These are phyloP conservation scores for Eriosoma lanigerum DNA, from an alignment of 1,140 invertebrate species.

Conservation along the genomic window DNA sequence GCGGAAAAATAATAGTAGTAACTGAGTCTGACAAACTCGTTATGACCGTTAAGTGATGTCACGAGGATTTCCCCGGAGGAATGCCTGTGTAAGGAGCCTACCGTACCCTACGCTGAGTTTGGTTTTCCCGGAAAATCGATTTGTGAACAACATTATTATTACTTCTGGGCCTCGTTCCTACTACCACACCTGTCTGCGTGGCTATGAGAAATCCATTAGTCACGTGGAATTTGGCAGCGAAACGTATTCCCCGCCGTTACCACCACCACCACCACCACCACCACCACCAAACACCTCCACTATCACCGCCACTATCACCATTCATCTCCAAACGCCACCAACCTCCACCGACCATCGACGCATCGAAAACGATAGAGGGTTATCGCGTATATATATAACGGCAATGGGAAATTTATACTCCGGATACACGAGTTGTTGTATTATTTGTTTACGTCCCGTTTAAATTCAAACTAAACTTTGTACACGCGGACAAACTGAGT, in stretches of 20 bases:
- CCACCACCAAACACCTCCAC: not conserved
- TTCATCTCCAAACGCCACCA: too few species aligned
- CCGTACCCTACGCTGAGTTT: not conserved
- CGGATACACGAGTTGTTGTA: not conserved
- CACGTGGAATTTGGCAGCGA: constrained; percentile 38
- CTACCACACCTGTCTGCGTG: not conserved
- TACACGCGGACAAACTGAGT: too few species aligned
- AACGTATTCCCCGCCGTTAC: not conserved
- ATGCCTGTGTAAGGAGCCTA: not conserved
- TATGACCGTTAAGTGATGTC: constrained; percentile 30
- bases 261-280: too few species aligned
- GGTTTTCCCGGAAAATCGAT: constrained; percentile 28
- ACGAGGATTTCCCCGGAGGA: constrained; percentile 19
- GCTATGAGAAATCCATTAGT: constrained; percentile 34
- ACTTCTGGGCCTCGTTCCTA: not conserved
- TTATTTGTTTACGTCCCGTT: not conserved
- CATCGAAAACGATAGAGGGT: too few species aligned
- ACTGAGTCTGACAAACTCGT: constrained; percentile 30
- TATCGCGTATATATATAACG: not conserved
- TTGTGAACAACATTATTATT: constrained; percentile 19
- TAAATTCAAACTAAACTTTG: not conserved
- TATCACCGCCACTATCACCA: too few species aligned
- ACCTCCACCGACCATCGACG: too few species aligned
- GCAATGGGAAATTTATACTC: not conserved
- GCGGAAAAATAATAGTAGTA: not conserved